Evolutionary conservation across 2,797 vertebrate species (phyloP).

Genomic region (Anguilla obscura): DNA sequence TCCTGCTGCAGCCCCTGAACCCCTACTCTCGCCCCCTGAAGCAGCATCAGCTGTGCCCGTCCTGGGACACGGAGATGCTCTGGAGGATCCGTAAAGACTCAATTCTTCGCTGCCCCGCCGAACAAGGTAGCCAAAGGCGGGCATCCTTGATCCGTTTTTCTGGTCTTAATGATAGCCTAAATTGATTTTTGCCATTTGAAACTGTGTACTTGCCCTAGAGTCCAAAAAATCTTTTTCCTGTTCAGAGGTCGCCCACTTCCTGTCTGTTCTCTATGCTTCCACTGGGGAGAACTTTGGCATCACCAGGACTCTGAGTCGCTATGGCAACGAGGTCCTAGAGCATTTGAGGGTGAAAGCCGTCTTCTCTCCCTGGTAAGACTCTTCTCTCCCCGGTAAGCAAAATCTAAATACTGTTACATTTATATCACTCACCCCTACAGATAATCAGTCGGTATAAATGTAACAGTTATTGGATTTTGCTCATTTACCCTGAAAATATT

Average conservation of each 20-base stretch:
- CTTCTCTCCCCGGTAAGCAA: background rate
- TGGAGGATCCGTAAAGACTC: conserved; percentile 45
- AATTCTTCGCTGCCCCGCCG: conserved; percentile 62
- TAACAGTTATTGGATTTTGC: too few species aligned
- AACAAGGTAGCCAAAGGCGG: conserved; percentile 65
- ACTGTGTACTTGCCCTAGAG: background rate
- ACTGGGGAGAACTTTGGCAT: conserved; percentile 77
- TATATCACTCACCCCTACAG: too few species aligned
- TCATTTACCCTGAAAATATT: too few species aligned
- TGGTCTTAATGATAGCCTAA: background rate
- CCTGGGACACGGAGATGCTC: conserved; percentile 65
- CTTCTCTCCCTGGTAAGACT: conserved; percentile 68
- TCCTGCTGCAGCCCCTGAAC: conserved; percentile 53
- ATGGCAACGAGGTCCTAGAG: conserved; percentile 64
- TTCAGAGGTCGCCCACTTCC: conserved; percentile 67
- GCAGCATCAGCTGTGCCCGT: conserved; percentile 61
- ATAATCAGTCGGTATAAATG: too few species aligned
- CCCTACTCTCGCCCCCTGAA: conserved; percentile 68
- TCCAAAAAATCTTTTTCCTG: conserved; percentile 6
- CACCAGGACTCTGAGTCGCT: conserved; percentile 61
- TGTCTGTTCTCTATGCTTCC: conserved; percentile 73
- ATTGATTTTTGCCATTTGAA: background rate
- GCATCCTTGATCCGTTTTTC: background rate
- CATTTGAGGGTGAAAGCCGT: conserved; percentile 54
- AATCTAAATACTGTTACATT: too few species aligned